phyloP scores from a whole-genome alignment of 2,888 invertebrate genomes.

The Actias luna region DNA sequence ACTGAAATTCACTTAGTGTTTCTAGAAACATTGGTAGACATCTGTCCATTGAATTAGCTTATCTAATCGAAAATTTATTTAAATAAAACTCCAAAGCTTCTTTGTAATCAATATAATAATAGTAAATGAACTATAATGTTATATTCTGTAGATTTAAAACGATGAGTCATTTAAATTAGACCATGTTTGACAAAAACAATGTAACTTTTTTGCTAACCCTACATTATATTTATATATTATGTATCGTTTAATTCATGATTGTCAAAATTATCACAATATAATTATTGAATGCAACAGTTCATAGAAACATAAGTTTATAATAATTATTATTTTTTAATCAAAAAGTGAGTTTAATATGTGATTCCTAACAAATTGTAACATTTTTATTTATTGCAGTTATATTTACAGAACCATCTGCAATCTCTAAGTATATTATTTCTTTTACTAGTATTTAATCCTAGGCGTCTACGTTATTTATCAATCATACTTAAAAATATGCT shows the following conservation, averaged over 20 bases:
- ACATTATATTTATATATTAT: background rate
- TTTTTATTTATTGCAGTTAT: background rate
- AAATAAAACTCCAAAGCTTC: slow-evolving; percentile 6
- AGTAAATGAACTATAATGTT: background rate
- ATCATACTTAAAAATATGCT: background rate
- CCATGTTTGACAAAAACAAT: slow-evolving; percentile 5
- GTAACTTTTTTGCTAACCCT: background rate
- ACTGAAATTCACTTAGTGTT: slow-evolving; percentile 9
- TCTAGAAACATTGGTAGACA: slow-evolving; percentile 14
- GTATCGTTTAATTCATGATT: background rate
- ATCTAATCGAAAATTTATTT: slow-evolving; percentile 7
- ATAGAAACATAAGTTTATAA: background rate
- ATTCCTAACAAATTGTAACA: background rate
- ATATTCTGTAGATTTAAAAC: background rate
- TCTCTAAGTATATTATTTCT: background rate
- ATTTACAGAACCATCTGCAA: background rate
- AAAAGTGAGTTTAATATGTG: background rate
- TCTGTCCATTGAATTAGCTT: slow-evolving; percentile 16
- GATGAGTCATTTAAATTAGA: background rate
- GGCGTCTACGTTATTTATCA: slow-evolving; percentile 11
- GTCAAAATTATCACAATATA: background rate
- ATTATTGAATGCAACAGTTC: background rate
- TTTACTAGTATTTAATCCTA: slow-evolving; percentile 11
- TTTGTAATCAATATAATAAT: background rate
- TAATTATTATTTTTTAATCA: background rate